Conservation (phyloP, 1,140 invertebrate species). For the Calliphora vicina region DNA sequence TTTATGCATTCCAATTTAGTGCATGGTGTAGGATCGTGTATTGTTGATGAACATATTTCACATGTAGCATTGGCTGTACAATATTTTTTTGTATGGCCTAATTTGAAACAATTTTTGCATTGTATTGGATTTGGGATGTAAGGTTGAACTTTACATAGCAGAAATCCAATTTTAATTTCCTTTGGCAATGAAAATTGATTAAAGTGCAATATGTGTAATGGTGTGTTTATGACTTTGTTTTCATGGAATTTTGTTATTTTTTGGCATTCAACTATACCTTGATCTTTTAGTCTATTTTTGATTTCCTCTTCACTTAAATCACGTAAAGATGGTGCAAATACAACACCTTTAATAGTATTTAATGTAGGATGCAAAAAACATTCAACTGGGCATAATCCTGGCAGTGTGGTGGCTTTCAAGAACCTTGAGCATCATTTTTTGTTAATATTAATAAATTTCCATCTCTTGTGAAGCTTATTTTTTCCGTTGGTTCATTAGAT, state of each 20-base stretch:
- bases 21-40: background rate
- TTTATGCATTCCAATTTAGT: background rate
- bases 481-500: background rate
- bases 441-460: background rate
- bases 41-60: background rate
- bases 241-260: background rate
- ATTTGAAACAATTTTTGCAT: conserved; percentile 12
- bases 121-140: conserved; percentile 3
- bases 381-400: background rate
- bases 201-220: background rate
- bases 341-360: background rate
- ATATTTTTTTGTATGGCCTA: background rate
- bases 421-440: background rate
- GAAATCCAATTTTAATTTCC: background rate
- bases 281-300: background rate
- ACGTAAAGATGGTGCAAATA: background rate
- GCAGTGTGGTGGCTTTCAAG: background rate
- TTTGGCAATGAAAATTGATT: background rate
- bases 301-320: background rate
- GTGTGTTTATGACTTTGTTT: background rate
- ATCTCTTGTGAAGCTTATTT: conserved; percentile 17
- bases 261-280: background rate
- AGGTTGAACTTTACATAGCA: background rate
- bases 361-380: background rate
- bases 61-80: background rate